Evolutionary conservation across 2,797 vertebrate species (phyloP).

Genomic region (Ceryle rudis): DNA sequence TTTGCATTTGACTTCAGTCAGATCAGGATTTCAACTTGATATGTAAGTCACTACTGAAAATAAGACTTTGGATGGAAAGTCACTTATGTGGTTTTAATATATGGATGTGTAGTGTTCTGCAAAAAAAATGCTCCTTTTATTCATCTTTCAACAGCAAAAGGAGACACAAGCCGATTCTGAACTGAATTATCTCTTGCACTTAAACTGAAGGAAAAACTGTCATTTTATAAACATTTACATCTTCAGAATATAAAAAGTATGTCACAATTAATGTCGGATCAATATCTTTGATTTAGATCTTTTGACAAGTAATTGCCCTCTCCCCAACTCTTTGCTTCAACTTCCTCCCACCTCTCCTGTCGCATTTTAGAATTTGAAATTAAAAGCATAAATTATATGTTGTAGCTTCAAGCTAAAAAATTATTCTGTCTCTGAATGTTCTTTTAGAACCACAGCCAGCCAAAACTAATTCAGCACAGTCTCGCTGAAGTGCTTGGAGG

Average conservation of each 20-base stretch:
- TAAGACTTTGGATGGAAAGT: not conserved
- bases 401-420: conserved; percentile 56
- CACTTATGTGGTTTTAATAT: not conserved
- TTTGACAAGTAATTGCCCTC: conserved; percentile 1
- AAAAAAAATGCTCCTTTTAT: not conserved
- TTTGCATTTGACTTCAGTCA: not conserved
- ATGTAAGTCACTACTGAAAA: not conserved
- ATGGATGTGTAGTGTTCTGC: not conserved
- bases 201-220: not conserved
- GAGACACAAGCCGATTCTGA: not conserved
- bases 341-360: not conserved
- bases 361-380: conserved; percentile 67
- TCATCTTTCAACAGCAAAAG: not conserved
- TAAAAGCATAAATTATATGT: conserved; percentile 71
- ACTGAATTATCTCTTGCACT: not conserved
- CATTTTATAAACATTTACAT: not conserved
- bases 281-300: conserved; percentile 23
- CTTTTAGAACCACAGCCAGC: conserved; percentile 59
- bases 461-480: conserved; percentile 64
- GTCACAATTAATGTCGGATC: not conserved
- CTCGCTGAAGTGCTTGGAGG: conserved; percentile 48
- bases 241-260: not conserved
- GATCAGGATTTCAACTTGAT: not conserved
- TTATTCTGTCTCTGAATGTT: conserved; percentile 60
- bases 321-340: not conserved